Evolutionary conservation across 2,888 invertebrate species (phyloP).

Genomic region (Tanypteryx hageni): DNA sequence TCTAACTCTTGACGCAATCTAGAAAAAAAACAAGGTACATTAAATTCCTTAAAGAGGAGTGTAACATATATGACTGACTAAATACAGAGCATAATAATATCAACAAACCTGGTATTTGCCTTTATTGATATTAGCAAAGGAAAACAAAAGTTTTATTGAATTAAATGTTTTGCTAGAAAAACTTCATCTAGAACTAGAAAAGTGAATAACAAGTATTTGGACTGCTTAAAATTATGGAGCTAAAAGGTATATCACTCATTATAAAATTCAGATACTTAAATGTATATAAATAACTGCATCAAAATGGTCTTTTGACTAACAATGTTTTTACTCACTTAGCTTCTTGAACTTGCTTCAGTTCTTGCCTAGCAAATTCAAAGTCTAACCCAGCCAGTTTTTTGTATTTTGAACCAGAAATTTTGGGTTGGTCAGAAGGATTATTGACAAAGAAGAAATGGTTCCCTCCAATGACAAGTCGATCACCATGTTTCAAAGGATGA

Average conservation of each 20-base stretch:
- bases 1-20: constrained; percentile 73
- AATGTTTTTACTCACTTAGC: constrained; percentile 73
- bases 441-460: constrained; percentile 79
- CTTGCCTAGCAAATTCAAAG: constrained; percentile 78
- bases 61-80: not conserved
- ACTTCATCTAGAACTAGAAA: not conserved
- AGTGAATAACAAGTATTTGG: not conserved
- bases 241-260: not conserved
- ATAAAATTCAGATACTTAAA: not conserved
- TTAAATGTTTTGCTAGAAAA: not conserved
- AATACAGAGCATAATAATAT: not conserved
- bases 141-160: not conserved
- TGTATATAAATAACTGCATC: not conserved
- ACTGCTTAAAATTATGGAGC: not conserved
- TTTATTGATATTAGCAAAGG: not conserved
- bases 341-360: constrained; percentile 78
- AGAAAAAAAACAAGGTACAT: not conserved
- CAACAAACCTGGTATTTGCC: constrained; percentile 22
- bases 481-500: constrained; percentile 76
- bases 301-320: not conserved
- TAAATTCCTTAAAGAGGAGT: not conserved
- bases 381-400: constrained; percentile 74
- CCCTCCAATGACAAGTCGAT: constrained; percentile 79
- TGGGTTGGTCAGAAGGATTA: constrained; percentile 73
- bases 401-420: constrained; percentile 65